These are phyloP conservation scores for Galemys pyrenaicus DNA, from an alignment of 2,113 vertebrate genomes.

Conservation along the genomic window DNA sequence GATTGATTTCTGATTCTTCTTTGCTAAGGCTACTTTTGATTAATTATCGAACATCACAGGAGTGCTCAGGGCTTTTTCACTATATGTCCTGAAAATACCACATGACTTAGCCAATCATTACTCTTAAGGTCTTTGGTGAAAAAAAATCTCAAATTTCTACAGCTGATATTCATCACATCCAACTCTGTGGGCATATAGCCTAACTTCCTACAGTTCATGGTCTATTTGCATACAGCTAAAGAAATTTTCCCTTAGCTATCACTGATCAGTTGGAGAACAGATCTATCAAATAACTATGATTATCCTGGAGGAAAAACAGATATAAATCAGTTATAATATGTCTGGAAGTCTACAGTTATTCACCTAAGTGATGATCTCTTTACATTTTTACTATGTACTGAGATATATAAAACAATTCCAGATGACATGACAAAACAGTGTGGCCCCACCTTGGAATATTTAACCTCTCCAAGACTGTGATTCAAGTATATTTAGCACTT, in stretches of 20 bases:
- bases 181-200: background rate
- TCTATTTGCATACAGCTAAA: constrained; percentile 75
- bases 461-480: constrained; percentile 77
- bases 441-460: constrained; percentile 73
- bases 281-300: constrained; percentile 78
- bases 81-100: background rate
- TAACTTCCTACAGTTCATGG: constrained; percentile 51
- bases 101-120: background rate
- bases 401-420: constrained; percentile 83
- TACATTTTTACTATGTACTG: constrained; percentile 81
- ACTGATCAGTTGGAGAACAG: constrained; percentile 75
- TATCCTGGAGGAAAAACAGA: constrained; percentile 82
- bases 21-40: constrained; percentile 46
- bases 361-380: constrained; percentile 84
- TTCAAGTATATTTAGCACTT: constrained; percentile 81
- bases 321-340: constrained; percentile 84
- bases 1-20: constrained; percentile 62
- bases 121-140: background rate
- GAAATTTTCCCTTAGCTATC: constrained; percentile 61
- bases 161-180: constrained; percentile 36
- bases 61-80: background rate
- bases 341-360: constrained; percentile 82
- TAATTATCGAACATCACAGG: constrained; percentile 43
- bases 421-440: constrained; percentile 80
- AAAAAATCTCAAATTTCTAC: constrained; percentile 22